Conservation (phyloP, 2,888 invertebrate genomes). For the Eupeodes luniger region DNA sequence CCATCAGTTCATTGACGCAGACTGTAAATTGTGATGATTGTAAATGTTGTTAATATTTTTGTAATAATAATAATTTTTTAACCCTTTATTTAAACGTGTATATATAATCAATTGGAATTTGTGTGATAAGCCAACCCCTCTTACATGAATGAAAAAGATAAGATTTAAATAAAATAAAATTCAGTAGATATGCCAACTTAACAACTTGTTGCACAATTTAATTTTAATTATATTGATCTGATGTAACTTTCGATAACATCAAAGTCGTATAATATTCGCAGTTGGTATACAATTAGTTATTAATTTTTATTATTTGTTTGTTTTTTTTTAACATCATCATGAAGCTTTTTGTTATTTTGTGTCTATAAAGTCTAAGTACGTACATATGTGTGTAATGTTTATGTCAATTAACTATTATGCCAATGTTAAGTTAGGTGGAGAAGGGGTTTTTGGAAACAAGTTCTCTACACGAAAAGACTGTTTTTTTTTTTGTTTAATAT, state of each 20-base stretch:
- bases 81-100: not conserved
- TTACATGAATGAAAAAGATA: conserved; percentile 40
- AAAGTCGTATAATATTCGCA: not conserved
- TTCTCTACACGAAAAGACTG: not conserved
- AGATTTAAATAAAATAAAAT: not conserved
- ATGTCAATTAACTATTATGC: conserved; percentile 8
- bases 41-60: not conserved
- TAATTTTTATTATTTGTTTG: not conserved
- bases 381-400: not conserved
- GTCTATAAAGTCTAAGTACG: not conserved
- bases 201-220: conserved; percentile 63
- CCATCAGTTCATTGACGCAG: not conserved
- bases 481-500: not conserved
- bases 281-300: not conserved
- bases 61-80: not conserved
- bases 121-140: conserved; percentile 13
- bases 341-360: not conserved
- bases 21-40: not conserved
- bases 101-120: conserved; percentile 10
- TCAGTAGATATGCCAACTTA: not conserved
- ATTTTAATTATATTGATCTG: conserved; percentile 62
- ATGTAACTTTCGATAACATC: conserved; percentile 59
- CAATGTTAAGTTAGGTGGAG: not conserved
- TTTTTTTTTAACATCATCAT: not conserved
- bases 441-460: not conserved